Percentiles rank a stretch among this genome's conserved stretches.
phyloP scores from a whole-genome alignment of 2,888 invertebrate species.

The Netelia inedita region DNA sequence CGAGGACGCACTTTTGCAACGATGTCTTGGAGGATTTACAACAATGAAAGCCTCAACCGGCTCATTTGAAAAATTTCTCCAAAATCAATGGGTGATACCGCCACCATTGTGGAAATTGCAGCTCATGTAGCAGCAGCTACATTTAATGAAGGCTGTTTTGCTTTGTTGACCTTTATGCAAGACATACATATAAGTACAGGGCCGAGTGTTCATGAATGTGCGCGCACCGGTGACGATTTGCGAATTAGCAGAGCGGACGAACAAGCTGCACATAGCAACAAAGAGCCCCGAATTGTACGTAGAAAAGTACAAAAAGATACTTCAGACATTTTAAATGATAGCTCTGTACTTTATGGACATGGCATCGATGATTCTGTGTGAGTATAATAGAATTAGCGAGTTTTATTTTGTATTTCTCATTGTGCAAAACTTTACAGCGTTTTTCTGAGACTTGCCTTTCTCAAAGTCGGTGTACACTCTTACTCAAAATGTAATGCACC shows the following conservation, averaged over 20 bases:
- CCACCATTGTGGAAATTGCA: too few relatives aligned
- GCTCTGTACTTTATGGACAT: constrained; percentile 69
- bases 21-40: constrained; percentile 66
- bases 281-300: too few relatives aligned
- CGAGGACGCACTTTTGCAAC: constrained; percentile 59
- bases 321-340: constrained; percentile 68
- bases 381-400: constrained; percentile 41
- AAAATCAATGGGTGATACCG: constrained; percentile 43
- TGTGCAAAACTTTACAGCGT: constrained; percentile 47
- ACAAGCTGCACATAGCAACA: constrained; percentile 33
- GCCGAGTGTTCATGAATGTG: constrained; percentile 48
- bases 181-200: too few relatives aligned
- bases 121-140: constrained; percentile 63
- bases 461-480: too few relatives aligned
- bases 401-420: constrained; percentile 37
- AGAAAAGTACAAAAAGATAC: constrained; percentile 72
- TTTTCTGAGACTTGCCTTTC: too few relatives aligned
- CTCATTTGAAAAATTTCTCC: constrained; percentile 55
- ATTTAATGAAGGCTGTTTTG: constrained; percentile 66
- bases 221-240: constrained; percentile 36
- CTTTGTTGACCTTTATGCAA: constrained; percentile 59
- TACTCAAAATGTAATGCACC: constrained; percentile 60
- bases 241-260: constrained; percentile 47
- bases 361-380: constrained; percentile 74
- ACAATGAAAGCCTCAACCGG: constrained; percentile 66